These are phyloP conservation scores for Polyommatus iphigenia DNA, from an alignment of 2,888 invertebrate genomes.

Conservation along the genomic window DNA sequence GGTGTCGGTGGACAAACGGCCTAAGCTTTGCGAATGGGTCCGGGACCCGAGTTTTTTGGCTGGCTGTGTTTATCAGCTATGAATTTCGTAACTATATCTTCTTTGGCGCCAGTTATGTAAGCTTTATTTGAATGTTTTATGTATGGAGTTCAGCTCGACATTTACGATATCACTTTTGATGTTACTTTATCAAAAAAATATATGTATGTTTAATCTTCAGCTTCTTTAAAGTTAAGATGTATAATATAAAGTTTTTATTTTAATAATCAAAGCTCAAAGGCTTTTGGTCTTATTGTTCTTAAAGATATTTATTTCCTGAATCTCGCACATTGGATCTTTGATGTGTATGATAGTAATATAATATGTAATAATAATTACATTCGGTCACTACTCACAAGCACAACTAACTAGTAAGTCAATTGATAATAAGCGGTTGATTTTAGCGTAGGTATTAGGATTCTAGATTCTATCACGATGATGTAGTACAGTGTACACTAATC, in stretches of 20 bases:
- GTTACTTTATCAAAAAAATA: background rate
- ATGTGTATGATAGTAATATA: too few species aligned
- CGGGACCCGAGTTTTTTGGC: background rate
- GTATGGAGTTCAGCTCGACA: background rate
- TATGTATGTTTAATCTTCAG: background rate
- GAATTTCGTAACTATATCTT: background rate
- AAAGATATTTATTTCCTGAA: background rate
- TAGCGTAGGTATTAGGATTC: background rate
- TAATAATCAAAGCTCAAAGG: too few species aligned
- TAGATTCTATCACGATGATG: slow-evolving; percentile 11
- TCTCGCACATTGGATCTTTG: background rate
- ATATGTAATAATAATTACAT: too few species aligned
- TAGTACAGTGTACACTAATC: background rate
- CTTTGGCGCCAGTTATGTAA: slow-evolving; percentile 11
- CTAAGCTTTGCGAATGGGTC: background rate
- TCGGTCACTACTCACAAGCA: too few species aligned
- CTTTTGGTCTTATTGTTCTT: too few species aligned
- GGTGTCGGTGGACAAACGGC: too few species aligned
- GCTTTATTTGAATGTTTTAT: background rate
- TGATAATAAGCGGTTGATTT: background rate
- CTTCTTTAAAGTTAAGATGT: background rate
- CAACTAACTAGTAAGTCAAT: too few species aligned
- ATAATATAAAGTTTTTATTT: too few species aligned
- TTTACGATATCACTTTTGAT: background rate
- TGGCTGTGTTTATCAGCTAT: background rate